Conservation (phyloP, 2,113 vertebrate genomes). For the Poicephalus meyeri region DNA sequence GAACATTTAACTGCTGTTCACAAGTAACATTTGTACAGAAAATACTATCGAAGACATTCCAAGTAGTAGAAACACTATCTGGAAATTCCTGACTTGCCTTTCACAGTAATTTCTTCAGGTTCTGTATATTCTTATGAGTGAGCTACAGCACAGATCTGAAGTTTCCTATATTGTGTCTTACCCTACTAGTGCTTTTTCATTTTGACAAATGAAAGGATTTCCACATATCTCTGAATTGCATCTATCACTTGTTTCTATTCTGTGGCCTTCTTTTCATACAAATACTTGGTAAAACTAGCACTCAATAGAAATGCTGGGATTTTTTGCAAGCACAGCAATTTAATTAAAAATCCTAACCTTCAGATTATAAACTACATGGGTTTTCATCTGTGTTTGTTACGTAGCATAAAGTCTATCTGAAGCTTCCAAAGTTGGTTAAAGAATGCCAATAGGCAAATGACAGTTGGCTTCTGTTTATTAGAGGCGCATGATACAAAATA, state of each 20-base stretch:
- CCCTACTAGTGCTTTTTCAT: background rate
- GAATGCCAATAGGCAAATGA: background rate
- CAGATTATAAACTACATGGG: background rate
- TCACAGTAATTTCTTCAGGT: background rate
- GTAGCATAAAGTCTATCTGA: background rate
- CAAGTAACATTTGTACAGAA: background rate
- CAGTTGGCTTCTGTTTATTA: background rate
- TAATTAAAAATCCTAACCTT: background rate
- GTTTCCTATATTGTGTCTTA: background rate
- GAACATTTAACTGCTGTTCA: background rate
- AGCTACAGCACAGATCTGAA: background rate
- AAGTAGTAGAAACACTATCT: background rate
- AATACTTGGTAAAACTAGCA: background rate
- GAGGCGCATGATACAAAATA: background rate
- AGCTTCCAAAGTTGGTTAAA: background rate
- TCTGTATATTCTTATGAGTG: background rate
- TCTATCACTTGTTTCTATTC: background rate
- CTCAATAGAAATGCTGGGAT: rapidly evolving
- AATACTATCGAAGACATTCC: background rate
- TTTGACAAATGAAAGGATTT: background rate
- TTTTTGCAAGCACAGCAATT: background rate
- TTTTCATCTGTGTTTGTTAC: background rate
- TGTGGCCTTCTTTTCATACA: background rate
- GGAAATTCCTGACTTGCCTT: background rate
- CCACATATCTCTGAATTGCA: background rate